A percentile compares a stretch with the other conserved stretches of the same genome.
phyloP scores from a whole-genome alignment of 1,140 invertebrate species.

The Micrasema longulum region DNA sequence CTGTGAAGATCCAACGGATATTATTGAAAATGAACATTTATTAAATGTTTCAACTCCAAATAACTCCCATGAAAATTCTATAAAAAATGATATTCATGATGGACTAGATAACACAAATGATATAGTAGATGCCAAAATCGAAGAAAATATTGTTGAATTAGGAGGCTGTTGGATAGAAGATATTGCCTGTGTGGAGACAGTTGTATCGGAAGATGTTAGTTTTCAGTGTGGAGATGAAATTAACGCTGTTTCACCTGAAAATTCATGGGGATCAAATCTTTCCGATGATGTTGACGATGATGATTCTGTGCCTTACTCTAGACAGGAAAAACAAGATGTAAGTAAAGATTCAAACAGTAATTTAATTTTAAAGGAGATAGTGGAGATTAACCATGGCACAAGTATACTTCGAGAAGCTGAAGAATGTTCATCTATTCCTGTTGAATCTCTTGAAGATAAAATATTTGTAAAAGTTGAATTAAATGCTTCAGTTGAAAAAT shows the following conservation, averaged over 20 bases:
- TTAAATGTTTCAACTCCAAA: too few relatives aligned
- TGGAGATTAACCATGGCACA: too few relatives aligned
- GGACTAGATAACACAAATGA: conserved; percentile 11
- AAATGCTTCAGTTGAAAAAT: too few relatives aligned
- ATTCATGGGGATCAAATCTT: conserved; percentile 21
- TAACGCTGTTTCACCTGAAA: not conserved
- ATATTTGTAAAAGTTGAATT: too few relatives aligned
- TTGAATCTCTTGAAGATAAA: not conserved
- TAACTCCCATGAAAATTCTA: too few relatives aligned
- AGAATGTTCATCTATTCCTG: not conserved
- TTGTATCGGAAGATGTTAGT: conserved; percentile 61
- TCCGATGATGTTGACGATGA: conserved; percentile 8
- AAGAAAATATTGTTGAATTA: conserved; percentile 49
- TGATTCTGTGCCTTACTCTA: conserved; percentile 13
- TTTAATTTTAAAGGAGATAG: conserved; percentile 21
- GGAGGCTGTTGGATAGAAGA: conserved; percentile 62
- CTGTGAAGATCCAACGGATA: not conserved
- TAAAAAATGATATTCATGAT: not conserved
- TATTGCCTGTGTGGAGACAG: conserved; percentile 64
- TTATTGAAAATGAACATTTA: not conserved
- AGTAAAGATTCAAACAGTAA: conserved; percentile 51
- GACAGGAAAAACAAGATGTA: conserved; percentile 34
- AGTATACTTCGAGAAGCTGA: not conserved
- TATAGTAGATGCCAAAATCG: conserved; percentile 30
- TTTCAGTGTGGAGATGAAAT: conserved; percentile 37